These are phyloP conservation scores for Mesochorus sp. DNA, from an alignment of 2,888 invertebrate species.

Conservation along the genomic window DNA sequence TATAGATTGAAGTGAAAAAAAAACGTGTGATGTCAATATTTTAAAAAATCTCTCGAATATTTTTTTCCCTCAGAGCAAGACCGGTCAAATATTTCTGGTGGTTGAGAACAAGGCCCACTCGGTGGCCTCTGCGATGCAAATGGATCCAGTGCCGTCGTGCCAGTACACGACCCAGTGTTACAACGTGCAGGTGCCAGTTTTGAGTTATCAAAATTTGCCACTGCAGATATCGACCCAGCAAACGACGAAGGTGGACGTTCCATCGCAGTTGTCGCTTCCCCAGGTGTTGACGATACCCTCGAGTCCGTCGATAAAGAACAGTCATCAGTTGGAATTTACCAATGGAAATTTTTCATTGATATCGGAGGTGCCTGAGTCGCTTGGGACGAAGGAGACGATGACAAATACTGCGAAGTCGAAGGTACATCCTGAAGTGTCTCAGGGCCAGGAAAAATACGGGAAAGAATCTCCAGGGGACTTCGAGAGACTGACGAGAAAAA, in stretches of 20 bases:
- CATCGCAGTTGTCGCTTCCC: conserved; percentile 49
- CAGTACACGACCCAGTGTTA: conserved; percentile 67
- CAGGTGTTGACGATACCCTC: conserved; percentile 41
- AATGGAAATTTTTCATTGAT: conserved; percentile 17
- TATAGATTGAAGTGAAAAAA: too few species aligned
- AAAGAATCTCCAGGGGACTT: not conserved
- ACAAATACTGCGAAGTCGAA: not conserved
- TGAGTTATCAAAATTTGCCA: conserved; percentile 69
- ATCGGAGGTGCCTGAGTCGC: conserved; percentile 19
- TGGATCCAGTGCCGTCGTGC: conserved; percentile 49
- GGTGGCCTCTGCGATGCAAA: conserved; percentile 57
- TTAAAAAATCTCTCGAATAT: conserved; percentile 11
- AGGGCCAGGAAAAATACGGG: not conserved
- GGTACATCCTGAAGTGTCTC: not conserved
- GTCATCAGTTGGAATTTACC: not conserved
- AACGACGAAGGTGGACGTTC: conserved; percentile 45
- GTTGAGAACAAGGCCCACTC: conserved; percentile 66
- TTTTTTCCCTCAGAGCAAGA: conserved; percentile 60
- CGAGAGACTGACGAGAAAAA: conserved; percentile 8
- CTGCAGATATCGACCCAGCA: conserved; percentile 64
- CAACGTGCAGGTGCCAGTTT: conserved; percentile 70
- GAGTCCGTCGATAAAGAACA: conserved; percentile 19
- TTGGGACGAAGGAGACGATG: not conserved
- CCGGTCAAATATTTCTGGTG: conserved; percentile 65
- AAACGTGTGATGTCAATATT: not conserved